Base-by-base conservation (phyloP, 2,888 invertebrate species). In the Agrochola lychnidis region DNA sequence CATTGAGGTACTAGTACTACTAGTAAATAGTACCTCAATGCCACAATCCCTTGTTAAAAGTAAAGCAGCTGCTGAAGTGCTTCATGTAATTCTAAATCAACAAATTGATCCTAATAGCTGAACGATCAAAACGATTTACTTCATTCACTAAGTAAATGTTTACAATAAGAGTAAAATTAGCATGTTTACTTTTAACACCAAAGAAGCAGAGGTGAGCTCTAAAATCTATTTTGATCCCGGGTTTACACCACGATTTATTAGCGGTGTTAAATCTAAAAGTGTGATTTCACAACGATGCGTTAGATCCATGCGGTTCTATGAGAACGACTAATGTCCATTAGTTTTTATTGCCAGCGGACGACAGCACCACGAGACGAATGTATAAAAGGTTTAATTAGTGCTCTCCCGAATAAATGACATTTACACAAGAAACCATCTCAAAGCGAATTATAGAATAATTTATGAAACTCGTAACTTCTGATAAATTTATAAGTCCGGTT, bases 211-310 rank as follows among this genome's bases (percentile, higher is more conserved):
- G 87, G 86, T 88, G 88, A 90, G 89, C 87, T 89, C 88, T 90
- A 89, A 91, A 92, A 86, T 91, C 89, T 93, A 94, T 93, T 94
- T 92, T 66, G 71, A 90, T 88, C 81, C 68, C 61, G 76, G 85
- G 88, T 91, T 91, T 89, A 90, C 89, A 86, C 78, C 87, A 88
- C 79, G 84, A 80, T 89, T 93, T 91, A 90, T 90, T 85, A 87
- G 84, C 85, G 85, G 79, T 84, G 83, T 91, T 87, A 90, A 91
- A 83, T 85, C 75, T 87, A 86, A 86, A 86, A 85, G 84, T 79
- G 85, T 87, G 87, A 90, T 91, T 91, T 90, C 89, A 89, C 88
- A 92, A 90, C 82, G 76, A 79, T 78, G 84, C 79, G 76, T 88
- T 76, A 80, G 77, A 81, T 88, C 80, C 78, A 84, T 81, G 81